phyloP scores from a whole-genome alignment of 2,888 invertebrate genomes.

The Oeneis ivallda region DNA sequence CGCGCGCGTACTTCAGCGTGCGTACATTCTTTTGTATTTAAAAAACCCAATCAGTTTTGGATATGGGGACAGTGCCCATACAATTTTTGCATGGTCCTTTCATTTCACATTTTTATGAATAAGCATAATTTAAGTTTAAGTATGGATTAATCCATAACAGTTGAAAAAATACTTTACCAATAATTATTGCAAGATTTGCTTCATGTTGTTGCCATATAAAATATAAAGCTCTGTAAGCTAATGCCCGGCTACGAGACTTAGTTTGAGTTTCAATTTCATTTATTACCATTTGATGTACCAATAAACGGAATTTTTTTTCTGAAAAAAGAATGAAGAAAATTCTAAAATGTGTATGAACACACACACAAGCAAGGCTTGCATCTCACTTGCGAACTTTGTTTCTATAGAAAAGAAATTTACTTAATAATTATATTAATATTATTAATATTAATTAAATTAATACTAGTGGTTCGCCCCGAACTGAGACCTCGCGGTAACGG shows the following conservation, averaged over 20 bases:
- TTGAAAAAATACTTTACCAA: conserved; percentile 49
- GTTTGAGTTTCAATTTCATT: conserved; percentile 42
- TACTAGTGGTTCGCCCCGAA: too few relatives aligned
- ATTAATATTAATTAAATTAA: too few relatives aligned
- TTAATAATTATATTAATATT: too few relatives aligned
- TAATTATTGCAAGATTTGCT: conserved; percentile 45
- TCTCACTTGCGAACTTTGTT: too few relatives aligned
- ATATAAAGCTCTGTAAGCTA: conserved; percentile 50
- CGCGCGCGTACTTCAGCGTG: too few relatives aligned
- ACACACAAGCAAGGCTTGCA: not conserved
- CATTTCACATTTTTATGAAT: not conserved
- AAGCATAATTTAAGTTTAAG: not conserved
- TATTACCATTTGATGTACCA: conserved; percentile 54
- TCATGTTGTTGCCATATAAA: conserved; percentile 53
- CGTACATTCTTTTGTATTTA: too few relatives aligned
- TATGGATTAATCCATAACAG: not conserved
- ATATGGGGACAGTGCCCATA: too few relatives aligned
- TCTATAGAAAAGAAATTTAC: too few relatives aligned
- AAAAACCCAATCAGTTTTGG: too few relatives aligned
- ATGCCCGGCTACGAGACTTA: conserved; percentile 33
- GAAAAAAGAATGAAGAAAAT: conserved; percentile 10
- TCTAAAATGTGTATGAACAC: not conserved
- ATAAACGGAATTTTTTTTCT: conserved; percentile 58
- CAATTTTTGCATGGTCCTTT: too few relatives aligned
- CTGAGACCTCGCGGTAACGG: too few relatives aligned